phyloP scores from a whole-genome alignment of 2,888 invertebrate genomes.

The Stenodema calcarata region DNA sequence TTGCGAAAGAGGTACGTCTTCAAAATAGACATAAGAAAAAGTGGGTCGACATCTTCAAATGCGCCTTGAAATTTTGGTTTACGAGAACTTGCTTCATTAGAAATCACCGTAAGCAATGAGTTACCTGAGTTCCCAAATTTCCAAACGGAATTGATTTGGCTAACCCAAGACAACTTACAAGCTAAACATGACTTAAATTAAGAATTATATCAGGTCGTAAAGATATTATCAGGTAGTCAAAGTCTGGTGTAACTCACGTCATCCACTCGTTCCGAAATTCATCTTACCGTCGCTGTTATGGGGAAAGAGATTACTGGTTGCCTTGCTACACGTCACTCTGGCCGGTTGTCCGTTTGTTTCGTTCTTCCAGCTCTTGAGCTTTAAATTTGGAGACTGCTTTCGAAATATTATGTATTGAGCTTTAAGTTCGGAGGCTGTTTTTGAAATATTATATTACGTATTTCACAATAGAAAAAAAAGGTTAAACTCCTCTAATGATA shows the following conservation, averaged over 20 bases:
- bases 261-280: neutral
- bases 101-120: too few species aligned
- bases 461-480: too few species aligned
- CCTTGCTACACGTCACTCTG: neutral
- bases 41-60: neutral
- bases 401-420: too few species aligned
- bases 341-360: neutral
- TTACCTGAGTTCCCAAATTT: too few species aligned
- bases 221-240: too few species aligned
- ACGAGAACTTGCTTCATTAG: too few species aligned
- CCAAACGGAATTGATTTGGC: too few species aligned
- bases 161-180: too few species aligned
- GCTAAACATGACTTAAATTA: too few species aligned
- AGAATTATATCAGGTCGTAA: too few species aligned
- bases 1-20: neutral
- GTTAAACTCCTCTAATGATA: too few species aligned
- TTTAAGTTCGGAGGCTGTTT: neutral
- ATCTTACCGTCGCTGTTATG: neutral
- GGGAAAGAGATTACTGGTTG: neutral
- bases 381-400: neutral
- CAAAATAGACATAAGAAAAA: neutral
- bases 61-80: neutral
- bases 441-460: too few species aligned
- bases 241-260: neutral
- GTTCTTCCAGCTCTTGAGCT: neutral